Percentiles rank a stretch among this genome's conserved stretches.
Conservation (phyloP, 2,113 vertebrate species). For the Tychaedon coryphoeus region DNA sequence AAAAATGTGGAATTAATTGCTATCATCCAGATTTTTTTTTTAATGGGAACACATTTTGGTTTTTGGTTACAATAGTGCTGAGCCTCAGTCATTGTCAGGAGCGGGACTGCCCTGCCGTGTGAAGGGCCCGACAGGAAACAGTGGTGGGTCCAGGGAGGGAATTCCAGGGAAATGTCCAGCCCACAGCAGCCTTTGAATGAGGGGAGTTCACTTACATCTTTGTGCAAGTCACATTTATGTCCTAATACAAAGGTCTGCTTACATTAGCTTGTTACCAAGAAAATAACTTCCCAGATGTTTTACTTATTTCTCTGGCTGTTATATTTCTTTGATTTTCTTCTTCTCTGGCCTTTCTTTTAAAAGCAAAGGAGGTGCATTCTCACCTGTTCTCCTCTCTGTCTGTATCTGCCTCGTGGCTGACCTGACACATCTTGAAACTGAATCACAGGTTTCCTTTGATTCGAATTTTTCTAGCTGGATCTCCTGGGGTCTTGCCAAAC, state of each 20-base stretch:
- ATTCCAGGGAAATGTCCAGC: neutral
- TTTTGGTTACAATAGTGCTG: slow-evolving; percentile 30
- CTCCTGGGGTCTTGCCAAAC: neutral
- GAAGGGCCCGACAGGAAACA: neutral
- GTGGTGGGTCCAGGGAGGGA: neutral
- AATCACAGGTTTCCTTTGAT: neutral
- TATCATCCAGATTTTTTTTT: slow-evolving; percentile 19
- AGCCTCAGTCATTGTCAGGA: neutral
- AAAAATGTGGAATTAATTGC: slow-evolving; percentile 63
- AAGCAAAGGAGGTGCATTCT: neutral
- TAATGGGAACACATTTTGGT: slow-evolving; percentile 3
- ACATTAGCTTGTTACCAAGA: neutral
- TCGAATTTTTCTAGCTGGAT: neutral
- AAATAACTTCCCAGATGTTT: neutral
- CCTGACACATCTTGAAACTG: neutral
- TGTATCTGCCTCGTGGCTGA: neutral
- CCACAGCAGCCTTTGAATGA: neutral
- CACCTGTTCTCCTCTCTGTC: neutral
- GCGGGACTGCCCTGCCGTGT: neutral
- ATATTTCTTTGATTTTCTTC: neutral
- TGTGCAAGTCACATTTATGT: neutral
- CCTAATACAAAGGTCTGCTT: neutral
- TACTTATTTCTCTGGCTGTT: neutral
- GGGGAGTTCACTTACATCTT: neutral
- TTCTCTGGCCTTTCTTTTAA: neutral